Percentiles rank a stretch among this genome's conserved stretches.
These are phyloP conservation scores for Aplysina aerophoba DNA, from an alignment of 37 sponge, comb jelly and placozoan genomes.

Conservation along the genomic window DNA sequence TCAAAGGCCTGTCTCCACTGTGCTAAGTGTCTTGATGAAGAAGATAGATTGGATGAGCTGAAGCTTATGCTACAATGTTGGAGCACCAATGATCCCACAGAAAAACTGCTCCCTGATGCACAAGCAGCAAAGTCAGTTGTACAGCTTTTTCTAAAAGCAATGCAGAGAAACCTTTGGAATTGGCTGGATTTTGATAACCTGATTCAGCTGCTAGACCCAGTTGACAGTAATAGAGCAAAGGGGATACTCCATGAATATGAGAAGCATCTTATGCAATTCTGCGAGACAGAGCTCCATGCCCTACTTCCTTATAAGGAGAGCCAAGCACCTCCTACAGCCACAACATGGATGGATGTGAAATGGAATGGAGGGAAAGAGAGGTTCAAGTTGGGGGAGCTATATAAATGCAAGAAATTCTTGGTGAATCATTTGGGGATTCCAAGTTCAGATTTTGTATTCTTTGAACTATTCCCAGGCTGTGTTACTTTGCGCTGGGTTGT, in stretches of 20 bases:
- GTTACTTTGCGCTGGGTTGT: constrained; percentile 9
- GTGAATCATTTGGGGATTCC: not conserved
- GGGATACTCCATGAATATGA: not conserved
- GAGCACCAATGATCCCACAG: not conserved
- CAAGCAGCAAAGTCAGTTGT: not conserved
- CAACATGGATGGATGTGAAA: not conserved
- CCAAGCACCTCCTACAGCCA: too few species aligned
- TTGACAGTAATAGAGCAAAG: not conserved
- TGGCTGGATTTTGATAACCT: not conserved
- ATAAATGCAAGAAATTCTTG: constrained; percentile 5
- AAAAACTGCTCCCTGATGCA: not conserved
- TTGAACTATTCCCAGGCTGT: not conserved
- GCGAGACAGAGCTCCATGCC: not conserved
- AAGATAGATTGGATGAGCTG: not conserved
- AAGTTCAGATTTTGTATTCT: not conserved
- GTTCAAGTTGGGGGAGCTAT: not conserved
- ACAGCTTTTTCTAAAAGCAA: not conserved
- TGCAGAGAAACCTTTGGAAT: not conserved
- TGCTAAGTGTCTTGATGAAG: not conserved
- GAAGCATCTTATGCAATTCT: not conserved
- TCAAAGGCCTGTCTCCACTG: not conserved
- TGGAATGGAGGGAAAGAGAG: not conserved
- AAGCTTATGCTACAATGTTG: not conserved
- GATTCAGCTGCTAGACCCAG: not conserved
- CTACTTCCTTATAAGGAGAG: too few species aligned